Base-by-base conservation (phyloP, 2,797 vertebrate species). In the Botia kubotai region DNA sequence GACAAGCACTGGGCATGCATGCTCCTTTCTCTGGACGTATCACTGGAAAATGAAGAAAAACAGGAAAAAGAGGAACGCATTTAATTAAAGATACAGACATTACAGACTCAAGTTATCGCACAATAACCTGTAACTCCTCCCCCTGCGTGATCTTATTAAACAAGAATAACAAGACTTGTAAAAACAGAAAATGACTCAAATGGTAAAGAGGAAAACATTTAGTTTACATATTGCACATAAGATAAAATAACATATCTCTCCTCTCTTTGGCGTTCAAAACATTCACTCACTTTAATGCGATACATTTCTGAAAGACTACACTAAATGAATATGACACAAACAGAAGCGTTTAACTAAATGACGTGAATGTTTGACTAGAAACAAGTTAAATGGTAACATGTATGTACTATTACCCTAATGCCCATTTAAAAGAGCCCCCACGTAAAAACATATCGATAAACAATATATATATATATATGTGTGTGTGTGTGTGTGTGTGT, bases 31-130 rank as follows among this genome's bases (percentile, higher is more conserved):
- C 65, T 19, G 72, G 67, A 23, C 57, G 26, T 2, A 29, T 29
- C n/a, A 67, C 81, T 87, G 70, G 8, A 60, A 78, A 33, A 80
- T 16, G 26, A 39, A 43, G 33, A 90, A 91, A 84, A 89, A 92
- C 89, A 85, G 90, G 83, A 83, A 8, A 90, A 7, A 13, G 4
- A 43, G 39, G 8, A 7, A 43, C 7, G 39, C 0, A n/a, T 43
- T 2, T 2, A 10, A 57, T 66, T 52, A 43, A 7, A 57, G 17
- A 68, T 6, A 43, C n/a, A 57, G 33, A 29, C 36, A 8, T 57
- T 6, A 43, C n/a, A 57, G 33, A 29, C 36, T 57, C 52, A 33
- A 29, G 21, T 43, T 14, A 2, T 7, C 14, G 33, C 52, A 39
- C 57, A 75, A 16, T 8, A 69, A 16, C 13, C 16, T 48, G 14